Evolutionary conservation across 2,888 invertebrate genomes (phyloP).

Genomic region (Aleiodes testaceus): DNA sequence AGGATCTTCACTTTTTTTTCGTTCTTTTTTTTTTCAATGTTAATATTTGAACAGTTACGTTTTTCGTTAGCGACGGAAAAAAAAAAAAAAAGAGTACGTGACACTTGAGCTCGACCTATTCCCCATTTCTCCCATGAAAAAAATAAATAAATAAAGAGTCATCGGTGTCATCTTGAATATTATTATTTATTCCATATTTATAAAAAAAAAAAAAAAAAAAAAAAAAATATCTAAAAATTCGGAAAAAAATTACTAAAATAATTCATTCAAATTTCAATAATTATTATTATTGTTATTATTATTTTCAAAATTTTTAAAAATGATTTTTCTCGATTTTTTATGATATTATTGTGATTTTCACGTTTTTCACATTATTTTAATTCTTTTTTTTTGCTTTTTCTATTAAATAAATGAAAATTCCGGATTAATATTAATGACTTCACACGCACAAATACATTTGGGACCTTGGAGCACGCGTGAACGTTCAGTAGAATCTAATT

Average conservation of each 20-base stretch:
- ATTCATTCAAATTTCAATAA: background rate
- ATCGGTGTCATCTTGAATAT: slow-evolving; percentile 20
- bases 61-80: slow-evolving; percentile 9
- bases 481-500: slow-evolving; percentile 54
- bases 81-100: slow-evolving; percentile 12
- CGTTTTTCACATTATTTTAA: slow-evolving; percentile 17
- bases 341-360: slow-evolving; percentile 13
- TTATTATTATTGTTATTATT: background rate
- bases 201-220: too few relatives aligned
- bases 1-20: slow-evolving; percentile 8
- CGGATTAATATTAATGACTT: slow-evolving; percentile 33
- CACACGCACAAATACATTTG: slow-evolving; percentile 19
- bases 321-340: too few relatives aligned
- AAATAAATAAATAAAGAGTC: background rate
- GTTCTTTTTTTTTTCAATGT: slow-evolving; percentile 20
- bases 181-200: slow-evolving; percentile 11
- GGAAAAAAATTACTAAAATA: background rate
- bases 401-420: slow-evolving; percentile 21
- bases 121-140: slow-evolving; percentile 14
- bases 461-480: slow-evolving; percentile 31
- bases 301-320: too few relatives aligned
- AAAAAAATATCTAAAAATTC: background rate
- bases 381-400: background rate
- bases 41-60: slow-evolving; percentile 25
- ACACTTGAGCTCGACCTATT: slow-evolving; percentile 23